Evolutionary conservation across 2,888 invertebrate genomes (phyloP), one percentile per base, ranked within the genome.

Genomic region (Dermolepida albohirtum): DNA sequence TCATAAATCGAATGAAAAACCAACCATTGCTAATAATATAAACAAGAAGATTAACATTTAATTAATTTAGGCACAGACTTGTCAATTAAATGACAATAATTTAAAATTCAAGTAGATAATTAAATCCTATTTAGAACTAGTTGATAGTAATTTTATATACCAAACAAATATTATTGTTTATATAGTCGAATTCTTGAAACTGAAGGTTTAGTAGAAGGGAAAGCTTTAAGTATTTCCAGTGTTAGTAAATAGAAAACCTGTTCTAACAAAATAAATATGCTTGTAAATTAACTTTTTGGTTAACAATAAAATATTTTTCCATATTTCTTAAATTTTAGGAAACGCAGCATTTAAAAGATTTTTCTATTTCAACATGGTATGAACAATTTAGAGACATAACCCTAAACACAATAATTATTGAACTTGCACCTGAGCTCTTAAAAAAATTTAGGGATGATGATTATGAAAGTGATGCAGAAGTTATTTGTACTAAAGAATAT

Each of bases 301-400:
- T 44, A 8, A 57, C 34, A 29, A 22, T 27, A 34, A 16, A 41
- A 51, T 64, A 8, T 34, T 11, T 10, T 2, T 39, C 1, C 8
- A 10, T 22, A 44, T 1, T n/a, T 41, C n/a, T 22, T 40, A 34
- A 4, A 47, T 73, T 75, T 49, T 55, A 81, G 77, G 80, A 81
- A 77, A 73, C 75, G 39, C 77, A 78, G 72, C 82, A 82, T 72
- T 76, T 79, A 57, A 77, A 72, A 69, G 79, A 81, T 62, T 82
- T 81, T 70, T 81, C 81, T 1, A 78, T 82, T 12, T 68, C 72
- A 11, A 76, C 72, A 44, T 82, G 82, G 82, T 81, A 81, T 65
- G 70, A 76, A 40, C 72, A 66, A 55, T 82, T 82, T 66, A 74
- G 79, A 73, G 59, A 76, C 50, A 67, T 80, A 49, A 70, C 79